Evolutionary conservation across 2,888 invertebrate species (phyloP).

Genomic region (Melanophora roralis): DNA sequence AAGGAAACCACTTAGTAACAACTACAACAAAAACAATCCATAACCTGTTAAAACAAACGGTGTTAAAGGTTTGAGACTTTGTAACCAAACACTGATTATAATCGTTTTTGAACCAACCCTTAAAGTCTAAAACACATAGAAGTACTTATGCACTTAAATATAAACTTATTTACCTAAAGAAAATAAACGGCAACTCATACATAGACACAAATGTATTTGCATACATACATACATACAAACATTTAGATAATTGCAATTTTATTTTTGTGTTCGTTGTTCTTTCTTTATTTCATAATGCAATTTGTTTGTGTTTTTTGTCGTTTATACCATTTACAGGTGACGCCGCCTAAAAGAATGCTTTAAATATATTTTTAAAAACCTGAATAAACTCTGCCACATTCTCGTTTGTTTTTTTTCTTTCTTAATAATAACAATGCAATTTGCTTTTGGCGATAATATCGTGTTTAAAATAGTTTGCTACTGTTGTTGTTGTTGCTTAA

Average conservation of each 20-base stretch:
- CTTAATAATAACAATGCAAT: too few species aligned
- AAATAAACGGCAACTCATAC: too few species aligned
- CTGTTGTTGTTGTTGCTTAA: slow-evolving; percentile 18
- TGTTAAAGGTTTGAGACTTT: slow-evolving; percentile 24
- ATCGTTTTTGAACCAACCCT: slow-evolving; percentile 33
- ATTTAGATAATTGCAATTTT: background rate
- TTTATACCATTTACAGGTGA: slow-evolving; percentile 47
- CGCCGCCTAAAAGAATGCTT: slow-evolving; percentile 59
- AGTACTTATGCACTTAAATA: too few species aligned
- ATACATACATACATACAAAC: background rate
- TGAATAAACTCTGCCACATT: slow-evolving; percentile 28
- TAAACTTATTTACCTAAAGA: too few species aligned
- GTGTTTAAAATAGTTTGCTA: slow-evolving; percentile 1
- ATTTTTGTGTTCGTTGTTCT: background rate
- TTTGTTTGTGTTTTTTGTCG: background rate
- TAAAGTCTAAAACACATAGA: slow-evolving; percentile 4
- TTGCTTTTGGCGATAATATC: too few species aligned
- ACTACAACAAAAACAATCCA: background rate
- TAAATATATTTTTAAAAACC: slow-evolving; percentile 33
- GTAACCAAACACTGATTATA: slow-evolving; percentile 19
- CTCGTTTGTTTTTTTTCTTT: slow-evolving; percentile 1
- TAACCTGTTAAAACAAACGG: background rate
- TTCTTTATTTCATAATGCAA: slow-evolving; percentile 18
- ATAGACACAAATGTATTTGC: background rate
- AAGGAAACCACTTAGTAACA: slow-evolving; percentile 13